These are phyloP conservation scores for Orthonyx spaldingii DNA, from an alignment of 2,113 vertebrate species.

Conservation along the genomic window DNA sequence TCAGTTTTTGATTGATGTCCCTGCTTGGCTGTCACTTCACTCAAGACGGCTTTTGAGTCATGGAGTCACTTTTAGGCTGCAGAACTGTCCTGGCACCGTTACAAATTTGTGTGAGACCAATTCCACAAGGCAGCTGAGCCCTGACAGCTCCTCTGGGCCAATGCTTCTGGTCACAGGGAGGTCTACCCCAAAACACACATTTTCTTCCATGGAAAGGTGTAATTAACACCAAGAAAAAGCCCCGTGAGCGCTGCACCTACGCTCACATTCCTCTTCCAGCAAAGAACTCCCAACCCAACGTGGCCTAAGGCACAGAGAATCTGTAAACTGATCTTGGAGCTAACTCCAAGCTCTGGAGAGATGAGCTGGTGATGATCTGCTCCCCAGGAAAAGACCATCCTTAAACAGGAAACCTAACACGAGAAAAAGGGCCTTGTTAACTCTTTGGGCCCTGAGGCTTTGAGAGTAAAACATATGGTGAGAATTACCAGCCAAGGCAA, in stretches of 20 bases:
- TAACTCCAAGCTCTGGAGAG: neutral
- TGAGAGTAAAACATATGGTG: constrained; percentile 14
- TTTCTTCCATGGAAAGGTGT: neutral
- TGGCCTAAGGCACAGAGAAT: constrained; percentile 9
- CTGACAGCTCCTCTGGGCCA: rapidly evolving
- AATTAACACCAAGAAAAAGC: neutral
- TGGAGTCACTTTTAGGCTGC: neutral
- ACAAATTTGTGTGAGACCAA: neutral
- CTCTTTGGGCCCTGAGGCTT: constrained; percentile 41
- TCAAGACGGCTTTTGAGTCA: neutral
- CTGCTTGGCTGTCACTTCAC: neutral
- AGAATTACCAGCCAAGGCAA: constrained; percentile 9
- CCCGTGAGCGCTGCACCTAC: neutral
- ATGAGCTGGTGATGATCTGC: constrained; percentile 34
- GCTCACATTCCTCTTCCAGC: neutral
- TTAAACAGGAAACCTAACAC: constrained; percentile 49
- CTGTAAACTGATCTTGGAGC: neutral
- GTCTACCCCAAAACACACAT: neutral
- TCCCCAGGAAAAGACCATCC: constrained; percentile 23
- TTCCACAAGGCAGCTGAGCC: neutral
- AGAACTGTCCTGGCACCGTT: neutral
- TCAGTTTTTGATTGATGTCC: neutral
- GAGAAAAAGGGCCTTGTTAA: constrained; percentile 56
- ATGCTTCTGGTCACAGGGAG: neutral
- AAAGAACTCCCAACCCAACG: neutral